These are phyloP conservation scores for Heliconius aoede DNA, from an alignment of 2,888 invertebrate genomes.

Conservation along the genomic window DNA sequence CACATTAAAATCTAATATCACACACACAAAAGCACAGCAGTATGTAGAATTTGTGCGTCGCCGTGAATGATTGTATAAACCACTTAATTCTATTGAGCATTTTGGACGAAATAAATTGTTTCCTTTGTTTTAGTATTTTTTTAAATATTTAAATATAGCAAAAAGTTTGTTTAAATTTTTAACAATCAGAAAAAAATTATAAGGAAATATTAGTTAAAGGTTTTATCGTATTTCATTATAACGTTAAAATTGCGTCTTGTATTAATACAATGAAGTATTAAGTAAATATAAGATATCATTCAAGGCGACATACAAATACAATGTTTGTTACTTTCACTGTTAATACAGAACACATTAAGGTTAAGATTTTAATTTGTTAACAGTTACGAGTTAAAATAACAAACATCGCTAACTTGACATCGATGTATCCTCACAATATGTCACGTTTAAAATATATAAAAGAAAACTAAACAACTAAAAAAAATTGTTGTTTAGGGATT, in stretches of 20 bases:
- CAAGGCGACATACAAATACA: conserved; percentile 40
- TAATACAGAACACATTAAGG: background rate
- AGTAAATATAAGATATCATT: conserved; percentile 22
- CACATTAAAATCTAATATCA: conserved; percentile 66
- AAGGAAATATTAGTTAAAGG: too few relatives aligned
- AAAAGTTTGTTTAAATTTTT: background rate
- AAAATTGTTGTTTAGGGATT: background rate
- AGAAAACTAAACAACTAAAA: too few relatives aligned
- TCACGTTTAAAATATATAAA: conserved; percentile 23
- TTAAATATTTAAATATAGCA: too few relatives aligned
- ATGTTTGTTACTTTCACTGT: conserved; percentile 39
- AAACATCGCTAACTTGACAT: conserved; percentile 25
- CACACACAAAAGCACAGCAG: conserved; percentile 65
- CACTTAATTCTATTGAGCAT: conserved; percentile 30
- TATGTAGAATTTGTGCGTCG: conserved; percentile 30
- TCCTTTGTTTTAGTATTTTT: too few relatives aligned
- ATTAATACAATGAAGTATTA: background rate
- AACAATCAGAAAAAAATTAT: background rate
- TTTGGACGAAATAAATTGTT: conserved; percentile 15
- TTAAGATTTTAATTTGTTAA: background rate
- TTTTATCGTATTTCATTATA: too few relatives aligned
- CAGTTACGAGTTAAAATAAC: conserved; percentile 2
- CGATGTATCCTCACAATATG: conserved; percentile 18
- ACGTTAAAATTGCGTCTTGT: too few relatives aligned
- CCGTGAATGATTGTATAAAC: conserved; percentile 22